Percentiles rank a stretch among this genome's conserved stretches.
phyloP scores from a whole-genome alignment of 2,113 vertebrate genomes.

The Microcebus griseorufus region DNA sequence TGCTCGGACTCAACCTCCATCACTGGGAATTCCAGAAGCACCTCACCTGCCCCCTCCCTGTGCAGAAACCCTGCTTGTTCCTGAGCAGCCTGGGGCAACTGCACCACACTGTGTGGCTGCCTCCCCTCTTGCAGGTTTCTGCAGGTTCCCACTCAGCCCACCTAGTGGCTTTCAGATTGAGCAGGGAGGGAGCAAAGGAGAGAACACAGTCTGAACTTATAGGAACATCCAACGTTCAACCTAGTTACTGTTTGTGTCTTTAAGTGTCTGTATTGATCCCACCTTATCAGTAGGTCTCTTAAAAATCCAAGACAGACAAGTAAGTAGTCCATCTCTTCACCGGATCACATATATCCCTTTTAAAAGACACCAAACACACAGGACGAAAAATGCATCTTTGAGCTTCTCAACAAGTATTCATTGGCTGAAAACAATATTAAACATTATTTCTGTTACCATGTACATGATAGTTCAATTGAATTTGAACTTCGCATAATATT shows the following conservation, averaged over 20 bases:
- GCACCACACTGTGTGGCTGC: fast-evolving
- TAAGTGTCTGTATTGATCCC: neutral
- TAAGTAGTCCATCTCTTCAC: neutral
- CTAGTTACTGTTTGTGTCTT: neutral
- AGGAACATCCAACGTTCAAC: neutral
- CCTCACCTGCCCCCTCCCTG: too few species aligned
- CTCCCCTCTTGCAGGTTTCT: neutral
- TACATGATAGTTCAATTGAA: neutral
- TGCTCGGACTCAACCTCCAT: neutral
- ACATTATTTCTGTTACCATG: neutral
- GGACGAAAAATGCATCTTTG: neutral
- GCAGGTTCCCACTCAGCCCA: neutral
- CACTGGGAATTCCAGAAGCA: neutral
- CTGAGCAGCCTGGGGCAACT: too few species aligned
- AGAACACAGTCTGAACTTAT: neutral
- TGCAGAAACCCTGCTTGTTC: neutral
- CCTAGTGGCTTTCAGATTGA: neutral
- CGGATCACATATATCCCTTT: neutral
- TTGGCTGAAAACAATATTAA: neutral
- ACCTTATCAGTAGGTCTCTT: neutral
- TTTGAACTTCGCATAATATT: neutral
- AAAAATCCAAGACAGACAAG: conserved; percentile 4
- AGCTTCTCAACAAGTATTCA: neutral
- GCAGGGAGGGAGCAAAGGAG: neutral
- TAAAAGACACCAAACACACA: neutral